A percentile compares a stretch with the other conserved stretches of the same genome.
Conservation (phyloP, 2,888 invertebrate species). For the Molorchus minor region DNA sequence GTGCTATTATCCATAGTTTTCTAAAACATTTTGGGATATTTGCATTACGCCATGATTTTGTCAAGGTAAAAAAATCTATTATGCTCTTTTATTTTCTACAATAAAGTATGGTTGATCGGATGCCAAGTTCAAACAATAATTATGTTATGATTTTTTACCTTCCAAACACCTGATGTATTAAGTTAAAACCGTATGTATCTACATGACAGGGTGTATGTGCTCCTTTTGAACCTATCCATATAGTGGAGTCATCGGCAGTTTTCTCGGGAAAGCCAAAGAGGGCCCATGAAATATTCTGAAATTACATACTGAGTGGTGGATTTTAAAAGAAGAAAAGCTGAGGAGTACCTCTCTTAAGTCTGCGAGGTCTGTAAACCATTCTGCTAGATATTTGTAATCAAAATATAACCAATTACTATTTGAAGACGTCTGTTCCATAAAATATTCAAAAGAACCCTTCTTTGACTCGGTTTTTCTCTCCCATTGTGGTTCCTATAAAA, state of each 20-base stretch:
- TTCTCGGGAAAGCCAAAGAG: slow-evolving; percentile 77
- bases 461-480: slow-evolving; percentile 74
- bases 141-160: slow-evolving; percentile 67
- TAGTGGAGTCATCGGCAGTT: slow-evolving; percentile 74
- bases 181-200: slow-evolving; percentile 94
- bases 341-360: slow-evolving; percentile 68
- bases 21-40: slow-evolving; percentile 63
- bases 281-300: slow-evolving; percentile 69
- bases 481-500: slow-evolving; percentile 75
- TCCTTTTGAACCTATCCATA: slow-evolving; percentile 89
- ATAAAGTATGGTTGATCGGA: too few relatives aligned
- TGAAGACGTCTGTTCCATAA: slow-evolving; percentile 63
- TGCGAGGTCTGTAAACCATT: slow-evolving; percentile 70
- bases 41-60: too few relatives aligned
- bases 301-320: neutral
- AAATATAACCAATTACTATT: slow-evolving; percentile 78
- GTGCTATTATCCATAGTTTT: slow-evolving; percentile 92
- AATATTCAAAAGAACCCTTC: slow-evolving; percentile 71
- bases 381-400: slow-evolving; percentile 83
- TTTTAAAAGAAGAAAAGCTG: slow-evolving; percentile 5
- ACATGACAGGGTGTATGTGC: slow-evolving; percentile 94
- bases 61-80: too few relatives aligned
- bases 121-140: too few relatives aligned
- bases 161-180: slow-evolving; percentile 89
- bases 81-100: too few relatives aligned